Percentiles rank a stretch among this genome's conserved stretches.
These are phyloP conservation scores for Leucoptera coffeella DNA, from an alignment of 2,888 invertebrate genomes.

Conservation along the genomic window DNA sequence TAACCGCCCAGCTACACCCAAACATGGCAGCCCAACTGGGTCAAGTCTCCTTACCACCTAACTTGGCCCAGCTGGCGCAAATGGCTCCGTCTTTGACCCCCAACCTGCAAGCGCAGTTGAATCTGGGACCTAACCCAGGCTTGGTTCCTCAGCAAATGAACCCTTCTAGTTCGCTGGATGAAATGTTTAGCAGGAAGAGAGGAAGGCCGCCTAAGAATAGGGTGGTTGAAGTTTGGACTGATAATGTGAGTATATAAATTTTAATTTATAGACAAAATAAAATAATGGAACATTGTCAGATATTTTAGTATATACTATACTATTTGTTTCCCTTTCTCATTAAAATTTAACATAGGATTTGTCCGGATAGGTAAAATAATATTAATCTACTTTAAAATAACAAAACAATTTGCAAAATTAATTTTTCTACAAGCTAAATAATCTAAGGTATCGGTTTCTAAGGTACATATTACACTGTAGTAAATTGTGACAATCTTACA, in stretches of 20 bases:
- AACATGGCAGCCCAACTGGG: slow-evolving; percentile 44
- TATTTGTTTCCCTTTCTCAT: too few relatives aligned
- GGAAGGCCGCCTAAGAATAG: slow-evolving; percentile 96
- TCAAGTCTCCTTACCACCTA: slow-evolving; percentile 38
- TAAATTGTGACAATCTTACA: too few relatives aligned
- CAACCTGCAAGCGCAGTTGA: slow-evolving; percentile 37
- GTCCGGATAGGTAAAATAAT: too few relatives aligned
- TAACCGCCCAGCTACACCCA: slow-evolving; percentile 40
- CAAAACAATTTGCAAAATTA: too few relatives aligned
- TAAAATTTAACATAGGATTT: too few relatives aligned
- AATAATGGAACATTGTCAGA: too few relatives aligned
- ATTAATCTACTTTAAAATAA: too few relatives aligned
- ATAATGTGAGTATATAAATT: slow-evolving; percentile 55
- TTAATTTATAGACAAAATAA: slow-evolving; percentile 5
- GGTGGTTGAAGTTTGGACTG: slow-evolving; percentile 86
- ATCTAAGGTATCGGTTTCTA: too few relatives aligned
- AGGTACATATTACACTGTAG: too few relatives aligned
- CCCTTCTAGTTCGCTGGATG: slow-evolving; percentile 72
- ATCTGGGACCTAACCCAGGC: slow-evolving; percentile 26
- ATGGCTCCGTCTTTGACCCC: slow-evolving; percentile 39
- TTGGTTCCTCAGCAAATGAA: slow-evolving; percentile 33
- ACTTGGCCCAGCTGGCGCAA: slow-evolving; percentile 38
- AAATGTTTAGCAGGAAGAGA: slow-evolving; percentile 86
- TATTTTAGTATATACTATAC: too few relatives aligned
- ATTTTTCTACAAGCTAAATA: too few relatives aligned